Evolutionary conservation across 2,888 invertebrate genomes (phyloP).

Genomic region (Meiosimyza decipiens): DNA sequence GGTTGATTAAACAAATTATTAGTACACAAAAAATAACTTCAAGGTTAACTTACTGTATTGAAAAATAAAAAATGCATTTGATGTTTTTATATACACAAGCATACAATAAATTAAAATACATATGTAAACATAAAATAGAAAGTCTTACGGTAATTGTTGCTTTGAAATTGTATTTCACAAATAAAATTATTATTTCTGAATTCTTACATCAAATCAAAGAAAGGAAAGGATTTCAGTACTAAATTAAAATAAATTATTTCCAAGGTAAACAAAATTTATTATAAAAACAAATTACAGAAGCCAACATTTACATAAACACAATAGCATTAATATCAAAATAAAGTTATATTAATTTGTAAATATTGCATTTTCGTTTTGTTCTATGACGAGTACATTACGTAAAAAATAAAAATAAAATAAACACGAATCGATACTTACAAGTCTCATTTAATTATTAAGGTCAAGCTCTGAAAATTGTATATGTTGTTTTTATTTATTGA

Average conservation of each 20-base stretch:
- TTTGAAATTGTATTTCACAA: slow-evolving; percentile 38
- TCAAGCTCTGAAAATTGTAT: no score
- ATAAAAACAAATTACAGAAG: slow-evolving; percentile 38
- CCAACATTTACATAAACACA: slow-evolving; percentile 1
- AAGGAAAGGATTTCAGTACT: slow-evolving; percentile 9
- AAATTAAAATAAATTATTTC: slow-evolving; percentile 24
- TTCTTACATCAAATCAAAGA: slow-evolving; percentile 25
- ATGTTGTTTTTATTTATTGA: no score
- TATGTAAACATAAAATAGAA: slow-evolving; percentile 14
- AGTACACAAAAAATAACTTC: slow-evolving; percentile 7
- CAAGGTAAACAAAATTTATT: slow-evolving; percentile 35
- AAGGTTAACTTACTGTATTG: slow-evolving; percentile 17
- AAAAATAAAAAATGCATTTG: slow-evolving; percentile 27
- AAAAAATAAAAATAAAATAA: no score
- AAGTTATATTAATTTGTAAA: slow-evolving; percentile 19
- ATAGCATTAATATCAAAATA: slow-evolving; percentile 20
- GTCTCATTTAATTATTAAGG: no score
- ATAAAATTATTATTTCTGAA: slow-evolving; percentile 26
- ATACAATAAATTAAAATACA: slow-evolving; percentile 32
- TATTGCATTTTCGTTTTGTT: slow-evolving; percentile 5
- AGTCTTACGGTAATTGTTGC: slow-evolving; percentile 33
- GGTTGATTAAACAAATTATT: neutral
- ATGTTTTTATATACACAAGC: slow-evolving; percentile 35
- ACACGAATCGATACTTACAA: no score
- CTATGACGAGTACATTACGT: no score